Conservation (phyloP, 1,140 invertebrate species). For the Anoplolepis gracilipes region DNA sequence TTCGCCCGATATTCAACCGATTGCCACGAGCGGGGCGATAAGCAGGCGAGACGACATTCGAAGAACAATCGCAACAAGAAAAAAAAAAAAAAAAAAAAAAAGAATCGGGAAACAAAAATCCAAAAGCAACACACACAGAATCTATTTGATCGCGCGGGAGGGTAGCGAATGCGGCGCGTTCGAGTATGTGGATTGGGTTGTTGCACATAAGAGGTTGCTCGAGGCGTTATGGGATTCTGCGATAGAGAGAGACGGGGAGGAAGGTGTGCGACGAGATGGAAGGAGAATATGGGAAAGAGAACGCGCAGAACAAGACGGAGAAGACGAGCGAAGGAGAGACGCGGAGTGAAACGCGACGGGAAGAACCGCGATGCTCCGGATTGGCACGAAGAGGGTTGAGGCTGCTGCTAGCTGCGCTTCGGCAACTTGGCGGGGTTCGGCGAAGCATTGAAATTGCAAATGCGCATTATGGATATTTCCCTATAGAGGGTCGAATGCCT, state of each 20-base stretch:
- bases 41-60: slow-evolving; percentile 11
- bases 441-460: slow-evolving; percentile 86
- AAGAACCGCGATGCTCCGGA: slow-evolving; percentile 68
- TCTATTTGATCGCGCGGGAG: slow-evolving; percentile 58
- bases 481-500: slow-evolving; percentile 81
- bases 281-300: slow-evolving; percentile 30
- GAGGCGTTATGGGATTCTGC: slow-evolving; percentile 62
- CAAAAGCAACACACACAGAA: slow-evolving; percentile 32
- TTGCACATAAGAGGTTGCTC: slow-evolving; percentile 69
- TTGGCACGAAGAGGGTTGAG: slow-evolving; percentile 66
- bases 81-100: slow-evolving; percentile 47
- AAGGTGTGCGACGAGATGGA: slow-evolving; percentile 4
- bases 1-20: not conserved
- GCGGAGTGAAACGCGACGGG: slow-evolving; percentile 27
- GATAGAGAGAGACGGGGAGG: slow-evolving; percentile 21
- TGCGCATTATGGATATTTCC: slow-evolving; percentile 86
- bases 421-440: slow-evolving; percentile 74
- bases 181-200: slow-evolving; percentile 69
- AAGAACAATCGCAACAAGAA: slow-evolving; percentile 12
- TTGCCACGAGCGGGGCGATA: not conserved
- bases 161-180: slow-evolving; percentile 41
- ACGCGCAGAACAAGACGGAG: slow-evolving; percentile 9
- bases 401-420: slow-evolving; percentile 67
- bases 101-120: slow-evolving; percentile 49
- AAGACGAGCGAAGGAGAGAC: slow-evolving; percentile 7